Conservation (phyloP, 2,113 vertebrate genomes). For the Chiloscyllium plagiosum region DNA sequence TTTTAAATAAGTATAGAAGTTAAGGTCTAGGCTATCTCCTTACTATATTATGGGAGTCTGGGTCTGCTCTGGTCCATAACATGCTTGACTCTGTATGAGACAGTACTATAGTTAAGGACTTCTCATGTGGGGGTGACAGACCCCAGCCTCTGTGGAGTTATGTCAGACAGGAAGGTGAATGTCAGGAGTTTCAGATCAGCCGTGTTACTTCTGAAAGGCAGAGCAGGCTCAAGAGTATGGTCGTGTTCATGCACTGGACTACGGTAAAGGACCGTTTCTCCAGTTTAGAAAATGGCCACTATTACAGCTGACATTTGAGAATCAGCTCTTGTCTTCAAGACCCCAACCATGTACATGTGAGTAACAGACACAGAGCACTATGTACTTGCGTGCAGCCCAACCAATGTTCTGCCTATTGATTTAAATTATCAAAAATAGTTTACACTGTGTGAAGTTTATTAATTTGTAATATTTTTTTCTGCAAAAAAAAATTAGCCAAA, state of each 20-base stretch:
- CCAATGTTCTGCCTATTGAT: not conserved
- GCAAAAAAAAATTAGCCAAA: not conserved
- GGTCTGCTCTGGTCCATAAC: no score
- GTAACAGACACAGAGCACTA: not conserved
- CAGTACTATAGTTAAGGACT: no score
- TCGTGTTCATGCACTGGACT: not conserved
- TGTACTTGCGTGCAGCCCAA: not conserved
- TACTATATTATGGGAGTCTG: no score
- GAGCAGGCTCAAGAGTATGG: no score
- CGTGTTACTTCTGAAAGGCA: no score
- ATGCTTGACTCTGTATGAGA: no score
- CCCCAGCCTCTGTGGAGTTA: no score
- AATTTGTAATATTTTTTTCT: not conserved
- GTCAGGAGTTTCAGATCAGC: no score
- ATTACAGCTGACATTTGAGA: not conserved
- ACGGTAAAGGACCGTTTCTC: not conserved
- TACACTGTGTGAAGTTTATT: not conserved
- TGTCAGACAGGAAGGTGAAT: no score
- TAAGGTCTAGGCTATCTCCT: no score
- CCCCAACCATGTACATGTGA: not conserved
- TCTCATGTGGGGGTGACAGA: no score
- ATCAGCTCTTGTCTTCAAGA: not conserved
- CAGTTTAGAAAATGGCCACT: not conserved
- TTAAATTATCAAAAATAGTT: not conserved
- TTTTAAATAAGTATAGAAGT: no score